Evolutionary conservation across 2,888 invertebrate genomes (phyloP).

Genomic region (Dichetophora obliterata): DNA sequence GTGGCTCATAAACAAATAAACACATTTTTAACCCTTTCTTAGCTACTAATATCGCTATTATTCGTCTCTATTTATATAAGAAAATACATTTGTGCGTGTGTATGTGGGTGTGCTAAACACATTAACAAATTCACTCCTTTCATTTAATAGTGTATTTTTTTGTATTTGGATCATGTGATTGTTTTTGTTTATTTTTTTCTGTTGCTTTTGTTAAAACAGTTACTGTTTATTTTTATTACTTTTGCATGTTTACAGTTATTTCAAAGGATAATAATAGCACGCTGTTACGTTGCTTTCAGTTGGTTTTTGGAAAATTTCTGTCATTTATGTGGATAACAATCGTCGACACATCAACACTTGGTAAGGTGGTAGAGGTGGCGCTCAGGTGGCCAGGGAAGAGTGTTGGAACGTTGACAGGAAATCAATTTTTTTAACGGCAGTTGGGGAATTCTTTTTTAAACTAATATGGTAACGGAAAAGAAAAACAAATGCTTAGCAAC

Average conservation of each 20-base stretch:
- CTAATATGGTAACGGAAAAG: too few relatives aligned
- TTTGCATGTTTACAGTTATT: slow-evolving; percentile 30
- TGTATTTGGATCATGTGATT: neutral
- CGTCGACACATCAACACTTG: slow-evolving; percentile 47
- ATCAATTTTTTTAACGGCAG: slow-evolving; percentile 27
- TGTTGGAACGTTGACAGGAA: slow-evolving; percentile 30
- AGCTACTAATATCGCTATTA: neutral
- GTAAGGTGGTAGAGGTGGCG: slow-evolving; percentile 8
- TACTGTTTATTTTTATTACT: slow-evolving; percentile 13
- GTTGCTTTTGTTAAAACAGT: neutral
- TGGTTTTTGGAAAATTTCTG: slow-evolving; percentile 21
- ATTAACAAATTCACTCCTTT: slow-evolving; percentile 64
- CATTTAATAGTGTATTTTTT: slow-evolving; percentile 53
- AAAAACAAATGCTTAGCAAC: neutral
- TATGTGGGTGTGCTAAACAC: slow-evolving; percentile 41
- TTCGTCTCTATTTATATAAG: neutral
- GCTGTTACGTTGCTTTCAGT: slow-evolving; percentile 10
- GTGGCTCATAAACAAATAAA: slow-evolving; percentile 53
- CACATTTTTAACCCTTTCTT: slow-evolving; percentile 53
- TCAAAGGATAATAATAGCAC: neutral
- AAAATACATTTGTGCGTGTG: slow-evolving; percentile 7
- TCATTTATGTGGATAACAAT: slow-evolving; percentile 24
- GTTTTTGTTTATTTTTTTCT: neutral
- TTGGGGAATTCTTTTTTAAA: neutral
- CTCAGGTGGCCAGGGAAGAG: neutral